Conservation (phyloP, 2,888 invertebrate species). For the Entomobrya proxima region DNA sequence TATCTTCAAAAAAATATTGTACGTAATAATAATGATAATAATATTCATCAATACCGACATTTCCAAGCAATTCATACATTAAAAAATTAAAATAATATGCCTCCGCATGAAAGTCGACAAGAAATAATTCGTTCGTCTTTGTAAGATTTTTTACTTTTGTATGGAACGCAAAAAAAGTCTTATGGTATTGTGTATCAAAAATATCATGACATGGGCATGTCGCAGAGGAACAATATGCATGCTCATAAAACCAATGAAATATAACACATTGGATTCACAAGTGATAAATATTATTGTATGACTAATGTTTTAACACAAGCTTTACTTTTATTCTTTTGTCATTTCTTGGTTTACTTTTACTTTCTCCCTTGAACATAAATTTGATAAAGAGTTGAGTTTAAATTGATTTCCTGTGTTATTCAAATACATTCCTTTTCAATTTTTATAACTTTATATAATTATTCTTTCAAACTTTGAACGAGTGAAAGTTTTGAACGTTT, state of each 20-base stretch:
- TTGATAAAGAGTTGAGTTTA: not conserved
- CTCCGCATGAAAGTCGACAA: constrained; percentile 3
- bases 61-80: constrained; percentile 34
- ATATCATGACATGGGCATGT: no score
- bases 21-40: constrained; percentile 24
- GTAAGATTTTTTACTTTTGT: constrained; percentile 57
- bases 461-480: no score
- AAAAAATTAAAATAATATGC: not conserved
- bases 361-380: not conserved
- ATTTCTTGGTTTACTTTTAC: not conserved
- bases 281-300: not conserved
- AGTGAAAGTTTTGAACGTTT: no score
- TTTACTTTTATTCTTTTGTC: not conserved
- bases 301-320: not conserved
- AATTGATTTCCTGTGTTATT: no score
- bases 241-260: not conserved
- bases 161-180: constrained; percentile 47
- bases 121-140: not conserved
- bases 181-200: not conserved
- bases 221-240: not conserved
- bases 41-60: constrained; percentile 29
- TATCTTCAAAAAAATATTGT: not conserved
- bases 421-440: no score
- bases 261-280: not conserved
- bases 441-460: no score